These are phyloP conservation scores for Heliconius ethilla DNA, from an alignment of 2,888 invertebrate genomes.

Conservation along the genomic window DNA sequence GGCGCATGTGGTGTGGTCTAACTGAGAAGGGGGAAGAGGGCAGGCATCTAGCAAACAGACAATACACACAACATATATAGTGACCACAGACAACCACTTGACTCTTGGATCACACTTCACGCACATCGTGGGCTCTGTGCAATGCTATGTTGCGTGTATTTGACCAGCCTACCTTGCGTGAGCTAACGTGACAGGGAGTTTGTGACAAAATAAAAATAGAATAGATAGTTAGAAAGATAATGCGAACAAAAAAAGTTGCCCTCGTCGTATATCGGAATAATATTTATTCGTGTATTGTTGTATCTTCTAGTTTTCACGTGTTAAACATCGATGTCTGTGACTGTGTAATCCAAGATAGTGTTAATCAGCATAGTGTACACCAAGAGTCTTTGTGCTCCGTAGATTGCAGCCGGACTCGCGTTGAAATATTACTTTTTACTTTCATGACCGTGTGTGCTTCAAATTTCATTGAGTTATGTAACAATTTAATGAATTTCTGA, in stretches of 20 bases:
- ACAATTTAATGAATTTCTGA: constrained; percentile 2
- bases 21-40: constrained; percentile 93
- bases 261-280: constrained; percentile 45
- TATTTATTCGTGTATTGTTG: constrained; percentile 45
- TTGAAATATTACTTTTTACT: constrained; percentile 35
- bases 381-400: constrained; percentile 83
- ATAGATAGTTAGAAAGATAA: constrained; percentile 75
- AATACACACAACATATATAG: constrained; percentile 88
- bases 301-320: constrained; percentile 45
- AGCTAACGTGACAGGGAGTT: constrained; percentile 49
- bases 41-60: constrained; percentile 98
- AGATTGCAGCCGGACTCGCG: constrained; percentile 82
- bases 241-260: constrained; percentile 63
- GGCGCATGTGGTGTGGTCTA: constrained; percentile 92
- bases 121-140: constrained; percentile 67
- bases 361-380: constrained; percentile 58
- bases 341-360: constrained; percentile 82
- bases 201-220: constrained; percentile 70
- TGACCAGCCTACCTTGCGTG: constrained; percentile 71
- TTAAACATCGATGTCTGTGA: constrained; percentile 73
- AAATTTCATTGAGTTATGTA: constrained; percentile 25
- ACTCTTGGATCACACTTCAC: constrained; percentile 82
- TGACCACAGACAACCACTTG: constrained; percentile 81
- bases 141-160: constrained; percentile 78
- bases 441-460: constrained; percentile 17